Percentiles rank a stretch among this genome's conserved stretches.
Conservation (phyloP, 2,797 vertebrate species). For the Morus bassanus region DNA sequence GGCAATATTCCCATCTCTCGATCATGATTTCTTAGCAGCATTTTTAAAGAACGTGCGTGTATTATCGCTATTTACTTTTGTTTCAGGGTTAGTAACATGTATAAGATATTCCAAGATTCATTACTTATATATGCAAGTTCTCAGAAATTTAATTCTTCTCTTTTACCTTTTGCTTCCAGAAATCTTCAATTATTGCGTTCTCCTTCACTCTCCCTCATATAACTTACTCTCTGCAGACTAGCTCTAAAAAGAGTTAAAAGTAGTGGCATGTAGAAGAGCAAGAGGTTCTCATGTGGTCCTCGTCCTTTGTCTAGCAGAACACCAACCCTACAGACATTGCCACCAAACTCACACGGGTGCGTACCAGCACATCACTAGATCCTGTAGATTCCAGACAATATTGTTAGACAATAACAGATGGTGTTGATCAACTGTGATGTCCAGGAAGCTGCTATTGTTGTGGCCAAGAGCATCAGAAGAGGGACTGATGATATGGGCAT, state of each 20-base stretch:
- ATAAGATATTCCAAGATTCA: neutral
- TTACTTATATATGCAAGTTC: neutral
- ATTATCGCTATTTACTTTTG: neutral
- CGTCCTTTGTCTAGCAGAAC: neutral
- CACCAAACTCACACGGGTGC: too few species aligned
- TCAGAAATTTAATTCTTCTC: neutral
- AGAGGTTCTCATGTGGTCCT: neutral
- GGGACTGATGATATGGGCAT: neutral
- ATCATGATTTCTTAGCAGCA: neutral
- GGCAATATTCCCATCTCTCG: accelerated
- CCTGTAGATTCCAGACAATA: neutral
- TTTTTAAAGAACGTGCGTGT: neutral
- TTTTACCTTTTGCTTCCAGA: neutral
- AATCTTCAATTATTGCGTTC: neutral
- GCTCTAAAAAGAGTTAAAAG: neutral
- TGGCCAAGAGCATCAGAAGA: neutral
- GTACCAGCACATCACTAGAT: neutral
- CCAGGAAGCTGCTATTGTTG: neutral
- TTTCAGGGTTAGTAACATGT: neutral
- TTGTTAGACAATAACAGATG: neutral
- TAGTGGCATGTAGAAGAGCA: neutral
- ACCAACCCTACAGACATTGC: neutral
- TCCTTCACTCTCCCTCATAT: neutral
- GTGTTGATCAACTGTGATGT: neutral
- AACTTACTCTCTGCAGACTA: neutral